Percentiles rank a stretch among this genome's conserved stretches.
Evolutionary conservation across 2,797 vertebrate genomes (phyloP).

Genomic region (Sebastes cheni): DNA sequence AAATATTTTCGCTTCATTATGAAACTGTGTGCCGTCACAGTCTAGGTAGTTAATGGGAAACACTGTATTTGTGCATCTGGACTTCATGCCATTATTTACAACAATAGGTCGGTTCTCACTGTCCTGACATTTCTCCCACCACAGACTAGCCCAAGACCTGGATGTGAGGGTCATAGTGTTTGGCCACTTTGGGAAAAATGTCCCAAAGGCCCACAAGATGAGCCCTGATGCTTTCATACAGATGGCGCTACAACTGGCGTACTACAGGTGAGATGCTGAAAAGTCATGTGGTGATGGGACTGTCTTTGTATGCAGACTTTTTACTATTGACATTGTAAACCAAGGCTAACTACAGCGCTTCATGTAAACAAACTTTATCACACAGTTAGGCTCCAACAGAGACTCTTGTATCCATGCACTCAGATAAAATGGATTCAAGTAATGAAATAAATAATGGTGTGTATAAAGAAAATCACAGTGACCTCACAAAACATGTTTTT

Average conservation of each 20-base stretch:
- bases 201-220: conserved; percentile 91
- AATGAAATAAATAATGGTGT: not conserved
- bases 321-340: not conserved
- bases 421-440: not conserved
- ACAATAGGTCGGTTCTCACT: not conserved
- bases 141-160: conserved; percentile 90
- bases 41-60: too few relatives aligned
- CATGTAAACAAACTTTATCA: not conserved
- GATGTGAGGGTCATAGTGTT: conserved; percentile 89
- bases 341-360: not conserved
- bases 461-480: not conserved
- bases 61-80: too few relatives aligned
- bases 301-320: not conserved
- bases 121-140: not conserved
- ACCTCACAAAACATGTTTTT: too few relatives aligned
- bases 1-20: not conserved
- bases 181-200: conserved; percentile 90
- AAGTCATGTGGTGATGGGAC: not conserved
- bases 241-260: conserved; percentile 91
- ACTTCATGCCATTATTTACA: not conserved
- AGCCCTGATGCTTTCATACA: conserved; percentile 96
- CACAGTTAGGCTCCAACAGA: not conserved
- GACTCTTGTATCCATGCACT: not conserved
- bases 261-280: conserved; percentile 85
- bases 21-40: too few relatives aligned